Evolutionary conservation across 2,113 vertebrate species (phyloP).

Genomic region (Macrotis lagotis): DNA sequence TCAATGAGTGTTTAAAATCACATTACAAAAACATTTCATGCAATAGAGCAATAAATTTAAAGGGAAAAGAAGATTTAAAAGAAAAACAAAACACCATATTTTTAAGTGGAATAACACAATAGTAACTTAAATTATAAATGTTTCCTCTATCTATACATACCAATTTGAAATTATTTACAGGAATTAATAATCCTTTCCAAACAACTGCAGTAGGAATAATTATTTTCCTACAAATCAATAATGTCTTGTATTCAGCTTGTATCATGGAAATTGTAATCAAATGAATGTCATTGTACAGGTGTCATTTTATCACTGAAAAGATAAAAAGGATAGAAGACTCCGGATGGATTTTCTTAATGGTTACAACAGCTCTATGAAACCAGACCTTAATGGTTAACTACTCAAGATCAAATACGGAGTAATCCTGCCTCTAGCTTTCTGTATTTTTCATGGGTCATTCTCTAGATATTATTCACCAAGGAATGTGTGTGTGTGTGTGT

Average conservation of each 20-base stretch:
- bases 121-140: neutral
- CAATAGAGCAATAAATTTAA: conserved; percentile 37
- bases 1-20: conserved; percentile 53
- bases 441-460: neutral
- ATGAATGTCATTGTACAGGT: neutral
- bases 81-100: conserved; percentile 17
- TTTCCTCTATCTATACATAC: neutral
- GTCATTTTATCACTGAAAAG: neutral
- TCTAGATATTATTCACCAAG: neutral
- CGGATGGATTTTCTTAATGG: neutral
- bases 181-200: neutral
- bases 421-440: neutral
- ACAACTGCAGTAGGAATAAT: conserved; percentile 18
- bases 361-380: neutral
- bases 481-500: neutral
- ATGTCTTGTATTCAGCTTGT: neutral
- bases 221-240: conserved; percentile 36
- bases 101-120: neutral
- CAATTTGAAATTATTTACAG: conserved; percentile 18
- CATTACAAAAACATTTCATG: conserved; percentile 57
- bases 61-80: conserved; percentile 14
- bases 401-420: neutral
- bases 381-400: neutral
- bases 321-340: neutral
- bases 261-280: neutral